These are phyloP conservation scores for Drosophila lini DNA, from an alignment of 1,140 invertebrate genomes.

Conservation along the genomic window DNA sequence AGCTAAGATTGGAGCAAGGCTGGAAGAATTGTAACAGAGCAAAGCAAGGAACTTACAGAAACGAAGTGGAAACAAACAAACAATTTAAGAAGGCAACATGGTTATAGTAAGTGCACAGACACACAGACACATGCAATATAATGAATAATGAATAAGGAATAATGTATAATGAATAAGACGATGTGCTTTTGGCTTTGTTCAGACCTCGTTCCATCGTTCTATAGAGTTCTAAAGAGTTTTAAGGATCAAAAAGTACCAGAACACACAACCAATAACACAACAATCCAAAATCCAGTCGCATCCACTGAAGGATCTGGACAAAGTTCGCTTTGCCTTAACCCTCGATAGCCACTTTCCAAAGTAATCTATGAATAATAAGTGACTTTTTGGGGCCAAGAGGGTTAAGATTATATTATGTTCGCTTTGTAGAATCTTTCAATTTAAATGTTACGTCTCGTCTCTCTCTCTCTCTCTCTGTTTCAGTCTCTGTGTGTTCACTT, in stretches of 20 bases:
- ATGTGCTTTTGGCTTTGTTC: constrained; percentile 45
- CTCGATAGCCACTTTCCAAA: not conserved
- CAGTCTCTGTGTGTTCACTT: not conserved
- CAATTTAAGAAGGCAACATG: constrained; percentile 19
- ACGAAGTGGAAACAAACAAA: constrained; percentile 28
- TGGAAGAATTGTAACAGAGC: not conserved
- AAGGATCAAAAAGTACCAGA: not conserved
- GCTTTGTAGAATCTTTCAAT: constrained; percentile 4
- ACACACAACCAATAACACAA: not conserved
- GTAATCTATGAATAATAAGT: not conserved
- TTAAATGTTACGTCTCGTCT: not conserved
- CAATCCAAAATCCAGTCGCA: not conserved
- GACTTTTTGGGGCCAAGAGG: not conserved
- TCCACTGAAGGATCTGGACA: not conserved
- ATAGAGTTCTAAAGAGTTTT: constrained; percentile 19
- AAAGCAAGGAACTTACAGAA: constrained; percentile 10
- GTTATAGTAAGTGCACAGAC: constrained; percentile 21
- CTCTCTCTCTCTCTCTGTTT: not conserved
- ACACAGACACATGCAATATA: constrained; percentile 10
- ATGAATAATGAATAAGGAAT: constrained; percentile 7
- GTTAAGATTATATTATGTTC: constrained; percentile 1
- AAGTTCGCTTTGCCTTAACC: constrained; percentile 7
- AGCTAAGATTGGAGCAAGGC: constrained; percentile 14
- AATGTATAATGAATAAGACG: constrained; percentile 4
- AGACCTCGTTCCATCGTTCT: constrained; percentile 33